Conservation (phyloP, 1,140 invertebrate species). For the Ptiloglossa arizonensis region DNA sequence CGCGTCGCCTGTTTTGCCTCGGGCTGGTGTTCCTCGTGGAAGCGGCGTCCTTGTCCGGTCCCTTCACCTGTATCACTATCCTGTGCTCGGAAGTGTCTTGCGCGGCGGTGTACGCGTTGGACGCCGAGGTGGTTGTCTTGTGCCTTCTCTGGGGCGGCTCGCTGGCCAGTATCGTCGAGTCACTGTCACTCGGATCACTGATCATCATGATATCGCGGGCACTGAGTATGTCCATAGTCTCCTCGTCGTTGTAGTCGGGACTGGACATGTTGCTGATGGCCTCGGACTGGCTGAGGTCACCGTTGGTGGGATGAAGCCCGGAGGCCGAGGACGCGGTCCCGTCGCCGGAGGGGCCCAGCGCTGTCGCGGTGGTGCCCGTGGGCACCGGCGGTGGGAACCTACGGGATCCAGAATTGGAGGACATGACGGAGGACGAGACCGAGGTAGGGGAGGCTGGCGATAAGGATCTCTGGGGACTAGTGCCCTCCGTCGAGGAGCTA, state of each 20-base stretch:
- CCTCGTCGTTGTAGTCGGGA: conserved; percentile 92
- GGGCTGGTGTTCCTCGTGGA: conserved; percentile 72
- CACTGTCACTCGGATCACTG: conserved; percentile 92
- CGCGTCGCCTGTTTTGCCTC: conserved; percentile 69
- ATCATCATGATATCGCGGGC: conserved; percentile 90
- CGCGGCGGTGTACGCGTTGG: conserved; percentile 76
- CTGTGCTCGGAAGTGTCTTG: conserved; percentile 86
- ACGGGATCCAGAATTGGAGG: conserved; percentile 84
- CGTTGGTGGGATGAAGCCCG: conserved; percentile 78
- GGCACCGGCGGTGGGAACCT: conserved; percentile 73
- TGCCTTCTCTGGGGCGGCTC: conserved; percentile 87
- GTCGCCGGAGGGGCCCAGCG: conserved; percentile 68
- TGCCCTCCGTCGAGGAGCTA: conserved; percentile 86
- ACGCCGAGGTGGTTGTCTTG: conserved; percentile 75
- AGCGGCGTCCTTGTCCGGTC: conserved; percentile 84
- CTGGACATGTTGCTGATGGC: conserved; percentile 93
- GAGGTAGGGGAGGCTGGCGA: conserved; percentile 91
- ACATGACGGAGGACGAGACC: conserved; percentile 93
- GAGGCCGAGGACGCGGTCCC: conserved; percentile 59
- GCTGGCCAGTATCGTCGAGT: conserved; percentile 89
- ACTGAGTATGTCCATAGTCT: conserved; percentile 85
- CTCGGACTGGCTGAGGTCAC: conserved; percentile 88
- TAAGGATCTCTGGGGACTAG: conserved; percentile 85
- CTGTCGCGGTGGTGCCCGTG: conserved; percentile 46
- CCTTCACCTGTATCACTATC: conserved; percentile 92